Evolutionary conservation across 1,140 invertebrate genomes (phyloP), one percentile per base, ranked within the genome.

Genomic region (Helicoverpa armigera): DNA sequence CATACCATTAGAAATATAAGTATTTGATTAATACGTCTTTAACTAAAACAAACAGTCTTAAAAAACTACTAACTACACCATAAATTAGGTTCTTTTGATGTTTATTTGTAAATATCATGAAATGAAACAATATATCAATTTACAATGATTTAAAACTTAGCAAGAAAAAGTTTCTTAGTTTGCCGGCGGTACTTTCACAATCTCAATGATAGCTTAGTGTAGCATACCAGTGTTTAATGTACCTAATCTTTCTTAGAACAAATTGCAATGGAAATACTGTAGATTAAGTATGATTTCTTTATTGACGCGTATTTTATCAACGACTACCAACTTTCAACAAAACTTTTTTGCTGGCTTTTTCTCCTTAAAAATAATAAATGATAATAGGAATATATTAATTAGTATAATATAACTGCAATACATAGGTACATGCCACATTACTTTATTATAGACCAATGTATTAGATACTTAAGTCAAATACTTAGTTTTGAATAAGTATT

Each of bases 201-300:
- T 67, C 63, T 9, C n/a, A 48, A 18, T 67, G 11, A 4, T 67
- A 18, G n/a, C 4, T 50, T 50, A 14, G n/a, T 12, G n/a, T 48
- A 11, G 35, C 14, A 16, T 18, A 9, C 43, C n/a, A 67, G 35
- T 48, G 63, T 14, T 48, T 65, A 65, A 65, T 67, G 63, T 67
- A 48, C 35, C 63, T 48, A 67, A 67, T 18, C 35, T 48, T 48
- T 67, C 63, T 50, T 1, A 48, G 35, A 67, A 67, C n/a, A 11
- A 67, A 16, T 16, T 16, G 35, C 35, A n/a, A 2, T 67, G 63
- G 48, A 67, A 18, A 48, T 35, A 10, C 31, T 48, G 16, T 65
- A 29, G 2, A 18, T 67, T 43, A 43, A 43, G 11, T 4, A 14
- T 31, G 10, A 61, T 61, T 61, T 67, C 43, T 67, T 48, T 67